phyloP scores from a whole-genome alignment of 2,113 vertebrate species.

The Rynchops niger region DNA sequence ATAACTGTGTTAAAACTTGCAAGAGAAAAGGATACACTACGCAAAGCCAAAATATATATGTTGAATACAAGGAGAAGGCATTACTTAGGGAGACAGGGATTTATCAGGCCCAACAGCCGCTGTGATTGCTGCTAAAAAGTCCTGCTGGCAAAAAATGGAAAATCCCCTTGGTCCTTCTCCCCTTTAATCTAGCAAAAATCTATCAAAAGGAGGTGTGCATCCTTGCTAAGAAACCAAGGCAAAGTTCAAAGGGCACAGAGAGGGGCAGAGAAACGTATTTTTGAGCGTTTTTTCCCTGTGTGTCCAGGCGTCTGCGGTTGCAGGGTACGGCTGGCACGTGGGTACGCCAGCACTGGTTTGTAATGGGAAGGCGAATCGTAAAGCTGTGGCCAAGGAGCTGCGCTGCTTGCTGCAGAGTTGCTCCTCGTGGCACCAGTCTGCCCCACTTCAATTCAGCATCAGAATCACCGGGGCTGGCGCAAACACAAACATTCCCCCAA shows the following conservation, averaged over 20 bases:
- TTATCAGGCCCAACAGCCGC: not conserved
- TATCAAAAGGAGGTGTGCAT: not conserved
- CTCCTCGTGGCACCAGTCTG: not conserved
- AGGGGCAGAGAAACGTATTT: not conserved
- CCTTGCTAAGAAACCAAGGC: not conserved
- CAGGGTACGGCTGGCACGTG: not conserved
- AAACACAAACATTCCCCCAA: not conserved
- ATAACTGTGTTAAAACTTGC: not conserved
- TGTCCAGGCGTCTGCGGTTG: not conserved
- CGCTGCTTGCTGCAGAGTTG: not conserved
- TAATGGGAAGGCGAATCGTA: not conserved
- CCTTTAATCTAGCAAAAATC: not conserved
- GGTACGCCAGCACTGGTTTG: rapidly evolving
- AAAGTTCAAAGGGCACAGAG: not conserved
- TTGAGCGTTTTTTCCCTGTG: not conserved
- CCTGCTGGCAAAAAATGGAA: not conserved
- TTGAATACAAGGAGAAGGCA: not conserved
- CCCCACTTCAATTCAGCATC: not conserved
- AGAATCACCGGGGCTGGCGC: not conserved
- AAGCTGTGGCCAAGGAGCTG: not conserved
- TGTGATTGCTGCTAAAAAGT: not conserved
- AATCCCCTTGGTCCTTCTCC: not conserved
- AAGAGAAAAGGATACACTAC: not conserved
- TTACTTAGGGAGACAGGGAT: not conserved
- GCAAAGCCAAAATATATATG: not conserved